Evolutionary conservation across 2,113 vertebrate genomes (phyloP), one percentile per base, ranked within the genome.

Genomic region (Eurypyga helias): DNA sequence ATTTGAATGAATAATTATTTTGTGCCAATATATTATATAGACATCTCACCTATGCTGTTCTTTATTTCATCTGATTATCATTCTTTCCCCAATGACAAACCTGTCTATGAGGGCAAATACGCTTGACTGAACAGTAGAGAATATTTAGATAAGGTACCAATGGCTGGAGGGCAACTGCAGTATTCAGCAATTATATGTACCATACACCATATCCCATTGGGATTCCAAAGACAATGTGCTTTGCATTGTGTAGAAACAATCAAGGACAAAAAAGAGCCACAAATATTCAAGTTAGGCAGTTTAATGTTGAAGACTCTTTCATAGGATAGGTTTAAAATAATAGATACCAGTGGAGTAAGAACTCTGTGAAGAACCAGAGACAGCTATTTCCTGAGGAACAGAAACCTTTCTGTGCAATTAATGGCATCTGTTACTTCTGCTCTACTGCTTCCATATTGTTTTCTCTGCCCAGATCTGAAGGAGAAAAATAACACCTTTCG

Each of bases 71-170:
- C 72, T 96, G 52, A 83, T 96, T 93, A 62, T 51, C 52, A 41
- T 79, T 87, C 65, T 88, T 93, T 95, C 84, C 84, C 82, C 43
- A 84, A 1, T 91, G 89, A 94, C 49, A 94, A 92, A 72, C 18
- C 3, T 45, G 17, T 88, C 93, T 61, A 62, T 82, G 64, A 93
- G 81, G 67, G 12, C 60, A 89, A 95, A 95, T 33, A 93, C 2
- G 11, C 82, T 92, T 94, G 80, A 83, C 57, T 94, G 85, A 96
- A 73, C 49, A 85, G 64, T 89, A 75, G 33, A 0, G 17, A 93
- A 86, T 76, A 93, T 84, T 91, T 95, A 93, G 79, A 93, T 90
- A 94, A 96, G 76, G 84, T 88, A 96, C 33, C 18, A 87, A 61
- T 87, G 45, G 72, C 90, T 93, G 60, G 26, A 95, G 82, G 92